phyloP scores from a whole-genome alignment of 2,113 vertebrate species.

The Mugil cephalus region DNA sequence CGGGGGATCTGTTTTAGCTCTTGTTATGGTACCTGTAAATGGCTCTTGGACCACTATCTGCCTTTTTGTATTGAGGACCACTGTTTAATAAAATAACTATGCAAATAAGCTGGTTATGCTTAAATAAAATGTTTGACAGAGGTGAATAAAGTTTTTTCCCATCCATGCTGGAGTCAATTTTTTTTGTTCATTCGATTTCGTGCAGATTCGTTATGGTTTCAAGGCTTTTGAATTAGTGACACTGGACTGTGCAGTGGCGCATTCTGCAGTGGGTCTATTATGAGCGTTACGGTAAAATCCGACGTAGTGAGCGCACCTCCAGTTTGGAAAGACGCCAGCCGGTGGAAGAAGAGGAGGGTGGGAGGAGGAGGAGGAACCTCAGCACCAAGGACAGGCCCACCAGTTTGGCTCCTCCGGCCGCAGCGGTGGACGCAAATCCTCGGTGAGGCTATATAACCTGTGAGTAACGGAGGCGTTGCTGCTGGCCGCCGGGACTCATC shows the following conservation, averaged over 20 bases:
- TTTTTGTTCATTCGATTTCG: neutral
- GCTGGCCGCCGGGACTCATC: neutral
- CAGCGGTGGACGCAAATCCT: slow-evolving; percentile 1
- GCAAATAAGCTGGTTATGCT: slow-evolving; percentile 38
- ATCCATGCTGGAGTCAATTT: neutral
- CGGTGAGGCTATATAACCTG: neutral
- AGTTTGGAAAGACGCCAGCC: slow-evolving; percentile 70
- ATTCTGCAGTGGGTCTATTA: slow-evolving; percentile 46
- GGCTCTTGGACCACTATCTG: slow-evolving; percentile 48
- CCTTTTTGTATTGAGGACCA: slow-evolving; percentile 51
- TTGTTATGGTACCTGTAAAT: slow-evolving; percentile 52
- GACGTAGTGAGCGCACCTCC: slow-evolving; percentile 76
- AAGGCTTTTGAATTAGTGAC: neutral
- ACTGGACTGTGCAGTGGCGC: neutral
- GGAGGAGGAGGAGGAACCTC: slow-evolving; percentile 17
- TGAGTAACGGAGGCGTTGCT: neutral
- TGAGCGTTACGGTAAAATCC: slow-evolving; percentile 74
- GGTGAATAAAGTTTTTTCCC: slow-evolving; percentile 49
- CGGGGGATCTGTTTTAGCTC: slow-evolving; percentile 22
- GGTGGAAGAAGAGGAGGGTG: slow-evolving; percentile 36
- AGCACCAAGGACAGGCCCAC: slow-evolving; percentile 61
- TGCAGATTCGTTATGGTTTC: neutral
- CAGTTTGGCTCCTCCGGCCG: slow-evolving; percentile 34
- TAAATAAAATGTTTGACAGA: slow-evolving; percentile 19
- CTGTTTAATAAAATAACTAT: slow-evolving; percentile 50